These are phyloP conservation scores for Turnix velox DNA, from an alignment of 2,113 vertebrate species.

Conservation along the genomic window DNA sequence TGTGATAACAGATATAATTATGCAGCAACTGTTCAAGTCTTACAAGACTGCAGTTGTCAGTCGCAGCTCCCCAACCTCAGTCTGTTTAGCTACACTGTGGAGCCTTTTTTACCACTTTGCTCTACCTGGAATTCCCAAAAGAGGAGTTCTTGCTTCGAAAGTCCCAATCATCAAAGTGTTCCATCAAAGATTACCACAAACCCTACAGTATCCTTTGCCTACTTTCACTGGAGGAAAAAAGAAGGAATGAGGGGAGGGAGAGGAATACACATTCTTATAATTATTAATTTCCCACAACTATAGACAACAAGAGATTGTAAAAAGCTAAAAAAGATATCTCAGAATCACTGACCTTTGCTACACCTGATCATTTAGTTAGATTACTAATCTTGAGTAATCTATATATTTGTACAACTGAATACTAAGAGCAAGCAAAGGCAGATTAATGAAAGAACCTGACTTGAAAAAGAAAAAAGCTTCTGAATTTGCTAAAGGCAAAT, in stretches of 20 bases:
- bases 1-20: not conserved
- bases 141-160: not conserved
- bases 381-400: not conserved
- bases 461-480: not conserved
- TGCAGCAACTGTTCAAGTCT: not conserved
- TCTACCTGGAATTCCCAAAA: not conserved
- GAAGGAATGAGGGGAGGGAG: accelerated
- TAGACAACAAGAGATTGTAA: not conserved
- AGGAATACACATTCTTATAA: not conserved
- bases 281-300: not conserved
- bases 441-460: not conserved
- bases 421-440: not conserved
- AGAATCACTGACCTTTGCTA: not conserved
- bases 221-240: not conserved
- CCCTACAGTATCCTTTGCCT: not conserved
- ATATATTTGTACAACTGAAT: not conserved
- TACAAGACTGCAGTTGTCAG: not conserved
- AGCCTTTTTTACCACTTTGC: not conserved
- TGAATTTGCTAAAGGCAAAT: not conserved
- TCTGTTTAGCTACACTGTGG: not conserved
- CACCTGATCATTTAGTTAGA: not conserved
- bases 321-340: not conserved
- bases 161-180: not conserved
- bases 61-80: not conserved
- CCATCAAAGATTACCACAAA: not conserved